Conservation (phyloP, 2,797 vertebrate species). For the Microtus obscurus region DNA sequence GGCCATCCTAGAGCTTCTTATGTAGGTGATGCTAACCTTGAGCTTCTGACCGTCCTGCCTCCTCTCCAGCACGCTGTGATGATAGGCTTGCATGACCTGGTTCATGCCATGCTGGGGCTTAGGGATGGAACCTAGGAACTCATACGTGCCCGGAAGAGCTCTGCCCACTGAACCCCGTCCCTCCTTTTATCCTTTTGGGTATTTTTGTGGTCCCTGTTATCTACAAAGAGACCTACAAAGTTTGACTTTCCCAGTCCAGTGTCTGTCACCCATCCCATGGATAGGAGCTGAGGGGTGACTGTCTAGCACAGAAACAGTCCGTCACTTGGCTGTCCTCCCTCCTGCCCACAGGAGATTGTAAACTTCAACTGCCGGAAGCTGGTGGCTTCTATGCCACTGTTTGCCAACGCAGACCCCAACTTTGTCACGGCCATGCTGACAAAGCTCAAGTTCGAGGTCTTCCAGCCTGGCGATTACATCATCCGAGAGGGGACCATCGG, state of each 20-base stretch:
- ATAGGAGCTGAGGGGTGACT: neutral
- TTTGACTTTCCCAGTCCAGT: neutral
- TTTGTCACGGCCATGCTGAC: conserved; percentile 99
- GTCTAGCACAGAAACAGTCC: neutral
- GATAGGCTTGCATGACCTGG: neutral
- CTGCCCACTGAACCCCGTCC: too few species aligned
- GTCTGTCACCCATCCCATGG: neutral
- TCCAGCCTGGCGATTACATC: conserved; percentile 98
- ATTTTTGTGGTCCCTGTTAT: neutral
- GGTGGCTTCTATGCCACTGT: conserved; percentile 98
- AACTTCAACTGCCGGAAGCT: conserved; percentile 99
- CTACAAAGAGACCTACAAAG: neutral
- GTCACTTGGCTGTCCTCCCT: neutral
- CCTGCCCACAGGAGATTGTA: conserved; percentile 93
- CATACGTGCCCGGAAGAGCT: neutral
- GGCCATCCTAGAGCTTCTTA: neutral
- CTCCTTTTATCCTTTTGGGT: neutral
- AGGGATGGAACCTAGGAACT: neutral
- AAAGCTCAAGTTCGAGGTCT: conserved; percentile 96
- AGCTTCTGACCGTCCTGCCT: neutral
- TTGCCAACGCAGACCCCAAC: conserved; percentile 98
- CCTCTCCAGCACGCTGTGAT: neutral
- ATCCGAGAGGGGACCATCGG: conserved; percentile 98
- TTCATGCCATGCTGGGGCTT: neutral
- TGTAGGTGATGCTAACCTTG: neutral